These are phyloP conservation scores for Muricea muricata DNA, from an alignment of 92 coral and sea anemone species.

Conservation along the genomic window DNA sequence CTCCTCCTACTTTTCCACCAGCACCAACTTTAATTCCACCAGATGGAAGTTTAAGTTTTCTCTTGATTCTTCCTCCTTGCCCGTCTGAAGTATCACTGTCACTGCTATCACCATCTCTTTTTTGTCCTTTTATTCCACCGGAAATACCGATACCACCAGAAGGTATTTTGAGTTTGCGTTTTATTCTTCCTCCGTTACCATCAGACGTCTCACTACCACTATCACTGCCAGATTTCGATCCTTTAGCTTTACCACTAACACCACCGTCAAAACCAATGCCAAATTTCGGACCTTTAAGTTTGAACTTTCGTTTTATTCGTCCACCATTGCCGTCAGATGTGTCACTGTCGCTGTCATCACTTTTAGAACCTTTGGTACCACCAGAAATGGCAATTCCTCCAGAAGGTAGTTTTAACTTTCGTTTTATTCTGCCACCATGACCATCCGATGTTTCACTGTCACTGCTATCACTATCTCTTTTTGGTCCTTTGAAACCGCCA, in stretches of 20 bases:
- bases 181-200: not conserved
- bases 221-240: not conserved
- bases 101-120: not conserved
- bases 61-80: constrained; percentile 20
- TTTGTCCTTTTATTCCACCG: not conserved
- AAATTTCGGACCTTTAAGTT: too few relatives aligned
- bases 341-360: constrained; percentile 24
- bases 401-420: constrained; percentile 9
- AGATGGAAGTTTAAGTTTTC: constrained; percentile 28
- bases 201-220: not conserved
- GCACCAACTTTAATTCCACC: not conserved
- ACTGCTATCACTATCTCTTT: constrained; percentile 20
- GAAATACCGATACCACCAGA: constrained; percentile 3
- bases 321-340: constrained; percentile 34
- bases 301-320: constrained; percentile 3
- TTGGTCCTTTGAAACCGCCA: constrained; percentile 16
- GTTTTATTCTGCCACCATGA: constrained; percentile 30
- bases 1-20: not conserved
- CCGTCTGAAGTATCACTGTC: constrained; percentile 29
- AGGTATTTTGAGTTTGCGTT: not conserved
- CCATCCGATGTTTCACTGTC: constrained; percentile 42
- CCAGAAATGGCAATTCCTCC: not conserved
- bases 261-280: not conserved
- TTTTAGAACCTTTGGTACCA: not conserved
- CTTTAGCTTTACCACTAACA: too few relatives aligned